These are phyloP conservation scores for Parazoanthus atlanticus DNA, from an alignment of 92 coral and sea anemone species.

Conservation along the genomic window DNA sequence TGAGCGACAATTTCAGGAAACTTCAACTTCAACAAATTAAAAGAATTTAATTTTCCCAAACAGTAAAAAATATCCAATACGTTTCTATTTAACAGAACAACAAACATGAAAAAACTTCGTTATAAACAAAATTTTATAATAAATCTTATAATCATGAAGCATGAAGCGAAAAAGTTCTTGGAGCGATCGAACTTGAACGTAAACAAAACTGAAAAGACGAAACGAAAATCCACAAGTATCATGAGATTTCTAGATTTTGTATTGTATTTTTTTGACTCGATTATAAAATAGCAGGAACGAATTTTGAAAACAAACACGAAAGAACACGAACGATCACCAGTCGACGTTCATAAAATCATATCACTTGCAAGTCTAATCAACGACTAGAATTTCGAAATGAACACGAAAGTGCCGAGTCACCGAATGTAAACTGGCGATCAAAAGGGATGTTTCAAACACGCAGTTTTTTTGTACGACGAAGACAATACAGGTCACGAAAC, in stretches of 20 bases:
- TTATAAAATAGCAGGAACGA: background rate
- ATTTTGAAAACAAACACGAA: conserved; percentile 6
- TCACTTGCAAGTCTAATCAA: conserved; percentile 13
- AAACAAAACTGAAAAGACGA: conserved; percentile 19
- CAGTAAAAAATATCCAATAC: background rate
- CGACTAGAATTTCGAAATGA: conserved; percentile 6
- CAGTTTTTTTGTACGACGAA: background rate
- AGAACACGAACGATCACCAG: conserved; percentile 12
- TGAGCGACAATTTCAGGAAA: background rate
- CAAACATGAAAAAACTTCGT: conserved; percentile 20
- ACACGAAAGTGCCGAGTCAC: conserved; percentile 28
- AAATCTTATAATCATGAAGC: conserved; percentile 16
- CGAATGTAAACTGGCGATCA: conserved; percentile 6
- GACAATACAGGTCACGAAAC: conserved; percentile 39
- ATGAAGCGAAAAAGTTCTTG: conserved; percentile 37
- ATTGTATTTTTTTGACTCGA: background rate
- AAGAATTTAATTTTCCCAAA: background rate
- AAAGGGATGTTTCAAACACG: background rate
- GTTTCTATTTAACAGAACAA: background rate
- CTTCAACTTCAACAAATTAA: background rate
- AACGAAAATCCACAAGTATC: conserved; percentile 7
- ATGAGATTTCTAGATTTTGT: background rate
- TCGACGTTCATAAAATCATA: background rate
- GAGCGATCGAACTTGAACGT: conserved; percentile 41
- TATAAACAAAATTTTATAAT: background rate